Percentiles rank a stretch among this genome's conserved stretches.
phyloP scores from a whole-genome alignment of 1,140 invertebrate species.

The Eurosta solidaginis region DNA sequence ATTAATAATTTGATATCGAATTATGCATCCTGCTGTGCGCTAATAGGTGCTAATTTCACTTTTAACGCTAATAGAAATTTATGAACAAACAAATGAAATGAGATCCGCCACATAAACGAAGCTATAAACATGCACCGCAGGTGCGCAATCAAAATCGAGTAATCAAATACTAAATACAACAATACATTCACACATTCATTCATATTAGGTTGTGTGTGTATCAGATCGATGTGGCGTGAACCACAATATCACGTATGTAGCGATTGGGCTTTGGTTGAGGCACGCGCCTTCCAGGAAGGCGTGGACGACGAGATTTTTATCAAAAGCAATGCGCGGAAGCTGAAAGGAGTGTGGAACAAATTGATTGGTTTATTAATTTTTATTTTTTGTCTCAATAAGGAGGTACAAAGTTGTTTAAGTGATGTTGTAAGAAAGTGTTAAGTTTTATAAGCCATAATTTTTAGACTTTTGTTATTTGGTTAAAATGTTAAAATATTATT shows the following conservation, averaged over 20 bases:
- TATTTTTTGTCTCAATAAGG: not conserved
- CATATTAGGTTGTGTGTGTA: too few species aligned
- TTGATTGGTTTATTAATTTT: not conserved
- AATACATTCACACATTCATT: not conserved
- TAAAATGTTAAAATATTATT: too few species aligned
- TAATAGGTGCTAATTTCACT: conserved; percentile 15
- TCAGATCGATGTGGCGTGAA: too few species aligned
- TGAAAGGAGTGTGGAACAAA: not conserved
- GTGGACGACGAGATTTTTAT: conserved; percentile 11
- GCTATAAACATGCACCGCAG: conserved; percentile 2
- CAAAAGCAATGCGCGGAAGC: not conserved
- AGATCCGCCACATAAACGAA: conserved; percentile 6
- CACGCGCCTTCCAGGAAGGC: conserved; percentile 22
- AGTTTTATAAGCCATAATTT: not conserved
- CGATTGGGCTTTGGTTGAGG: not conserved
- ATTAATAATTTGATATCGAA: not conserved
- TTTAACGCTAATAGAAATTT: not conserved
- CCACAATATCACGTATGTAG: not conserved
- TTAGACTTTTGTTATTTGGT: not conserved
- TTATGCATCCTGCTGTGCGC: not conserved
- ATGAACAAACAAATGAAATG: not conserved
- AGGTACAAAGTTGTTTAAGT: not conserved
- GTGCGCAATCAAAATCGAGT: conserved; percentile 9
- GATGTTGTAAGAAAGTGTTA: not conserved
- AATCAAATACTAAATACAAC: too few species aligned